phyloP scores from a whole-genome alignment of 2,888 invertebrate genomes.

The Pyrrhia umbra region DNA sequence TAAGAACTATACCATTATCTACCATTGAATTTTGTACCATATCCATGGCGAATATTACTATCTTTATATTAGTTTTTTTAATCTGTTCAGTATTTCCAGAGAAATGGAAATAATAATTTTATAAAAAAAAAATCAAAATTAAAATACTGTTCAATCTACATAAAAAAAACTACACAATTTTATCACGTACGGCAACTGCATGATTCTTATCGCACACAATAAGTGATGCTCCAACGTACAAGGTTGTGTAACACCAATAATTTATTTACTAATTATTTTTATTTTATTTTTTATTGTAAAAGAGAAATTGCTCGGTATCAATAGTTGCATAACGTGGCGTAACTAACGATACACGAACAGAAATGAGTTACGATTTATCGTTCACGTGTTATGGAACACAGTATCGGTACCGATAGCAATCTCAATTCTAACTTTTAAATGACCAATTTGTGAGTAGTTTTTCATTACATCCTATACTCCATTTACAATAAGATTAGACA shows the following conservation, averaged over 20 bases:
- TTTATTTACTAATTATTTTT: slow-evolving; percentile 10
- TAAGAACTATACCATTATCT: no score
- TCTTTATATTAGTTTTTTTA: no score
- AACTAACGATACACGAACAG: slow-evolving; percentile 31
- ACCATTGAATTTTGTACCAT: no score
- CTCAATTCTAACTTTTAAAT: background rate
- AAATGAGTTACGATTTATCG: slow-evolving; percentile 37
- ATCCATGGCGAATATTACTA: no score
- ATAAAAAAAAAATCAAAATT: no score
- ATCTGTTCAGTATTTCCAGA: no score
- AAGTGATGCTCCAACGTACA: slow-evolving; percentile 6
- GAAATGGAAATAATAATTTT: no score
- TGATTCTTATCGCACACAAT: slow-evolving; percentile 22
- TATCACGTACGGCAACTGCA: slow-evolving; percentile 1
- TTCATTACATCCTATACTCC: no score
- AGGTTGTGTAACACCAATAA: slow-evolving; percentile 31
- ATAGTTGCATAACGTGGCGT: slow-evolving; percentile 31
- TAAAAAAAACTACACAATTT: no score
- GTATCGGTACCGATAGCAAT: background rate
- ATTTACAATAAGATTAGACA: no score
- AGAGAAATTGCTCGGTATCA: slow-evolving; percentile 26
- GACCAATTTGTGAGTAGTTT: background rate
- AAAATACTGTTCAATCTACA: no score
- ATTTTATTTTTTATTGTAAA: slow-evolving; percentile 17
- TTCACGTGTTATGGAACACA: background rate